phyloP scores from a whole-genome alignment of 2,888 invertebrate species.

The Spisula subtruncata region DNA sequence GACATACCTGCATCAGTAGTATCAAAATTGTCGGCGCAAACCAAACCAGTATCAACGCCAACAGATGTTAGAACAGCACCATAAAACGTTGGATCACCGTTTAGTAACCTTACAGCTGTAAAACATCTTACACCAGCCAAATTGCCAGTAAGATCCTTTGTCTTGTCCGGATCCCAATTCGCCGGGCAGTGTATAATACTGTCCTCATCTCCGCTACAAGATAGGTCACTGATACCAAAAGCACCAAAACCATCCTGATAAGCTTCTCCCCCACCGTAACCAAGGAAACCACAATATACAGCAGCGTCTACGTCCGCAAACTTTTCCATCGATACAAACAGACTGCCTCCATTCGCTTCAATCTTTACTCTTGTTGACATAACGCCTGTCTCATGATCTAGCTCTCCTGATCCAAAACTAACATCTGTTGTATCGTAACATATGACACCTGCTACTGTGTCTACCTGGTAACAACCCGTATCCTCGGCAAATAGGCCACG shows the following conservation, averaged over 20 bases:
- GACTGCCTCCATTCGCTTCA: slow-evolving; percentile 34
- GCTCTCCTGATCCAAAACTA: slow-evolving; percentile 6
- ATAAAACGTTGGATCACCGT: slow-evolving; percentile 60
- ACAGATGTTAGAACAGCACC: slow-evolving; percentile 63
- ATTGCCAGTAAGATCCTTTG: slow-evolving; percentile 43
- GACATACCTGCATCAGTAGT: slow-evolving; percentile 75
- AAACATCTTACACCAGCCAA: slow-evolving; percentile 73
- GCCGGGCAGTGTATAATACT: slow-evolving; percentile 90
- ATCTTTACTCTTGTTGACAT: slow-evolving; percentile 54
- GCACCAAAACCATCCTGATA: slow-evolving; percentile 52
- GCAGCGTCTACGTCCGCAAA: slow-evolving; percentile 91
- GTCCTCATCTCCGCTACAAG: slow-evolving; percentile 91
- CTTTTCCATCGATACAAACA: slow-evolving; percentile 89
- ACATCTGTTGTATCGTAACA: slow-evolving; percentile 57
- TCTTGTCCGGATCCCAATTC: slow-evolving; percentile 70
- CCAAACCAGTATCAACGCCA: slow-evolving; percentile 75
- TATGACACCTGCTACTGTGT: slow-evolving; percentile 70
- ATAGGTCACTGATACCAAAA: slow-evolving; percentile 90
- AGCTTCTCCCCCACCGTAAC: slow-evolving; percentile 84
- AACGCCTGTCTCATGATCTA: slow-evolving; percentile 53
- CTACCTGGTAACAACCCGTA: slow-evolving; percentile 57
- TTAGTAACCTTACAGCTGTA: slow-evolving; percentile 70
- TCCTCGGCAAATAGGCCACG: slow-evolving; percentile 56
- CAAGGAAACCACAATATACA: slow-evolving; percentile 86
- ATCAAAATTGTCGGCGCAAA: slow-evolving; percentile 81